A percentile compares a stretch with the other conserved stretches of the same genome.
These are phyloP conservation scores for Clarias macrocephalus DNA, from an alignment of 2,113 vertebrate species.

Conservation along the genomic window DNA sequence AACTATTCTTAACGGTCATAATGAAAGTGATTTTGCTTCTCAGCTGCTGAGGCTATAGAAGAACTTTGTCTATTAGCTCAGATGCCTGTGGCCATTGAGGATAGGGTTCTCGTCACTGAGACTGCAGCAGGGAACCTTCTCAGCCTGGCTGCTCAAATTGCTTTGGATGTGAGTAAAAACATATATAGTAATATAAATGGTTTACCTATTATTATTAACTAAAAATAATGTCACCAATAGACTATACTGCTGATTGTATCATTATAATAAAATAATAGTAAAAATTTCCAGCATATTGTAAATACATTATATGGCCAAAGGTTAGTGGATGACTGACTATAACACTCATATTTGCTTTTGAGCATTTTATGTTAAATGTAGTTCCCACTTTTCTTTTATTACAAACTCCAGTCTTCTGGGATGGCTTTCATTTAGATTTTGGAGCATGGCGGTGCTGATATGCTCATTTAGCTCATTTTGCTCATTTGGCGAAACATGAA, in stretches of 20 bases:
- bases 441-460: neutral
- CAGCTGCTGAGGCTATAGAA: slow-evolving; percentile 78
- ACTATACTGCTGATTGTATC: neutral
- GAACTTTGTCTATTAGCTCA: slow-evolving; percentile 71
- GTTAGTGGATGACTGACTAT: neutral
- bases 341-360: neutral
- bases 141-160: slow-evolving; percentile 83
- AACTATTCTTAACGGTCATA: neutral
- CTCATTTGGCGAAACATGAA: neutral
- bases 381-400: neutral
- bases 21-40: slow-evolving; percentile 47
- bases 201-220: neutral
- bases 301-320: neutral
- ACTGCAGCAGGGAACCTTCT: slow-evolving; percentile 73
- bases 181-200: neutral
- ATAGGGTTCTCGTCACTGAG: slow-evolving; percentile 63
- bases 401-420: neutral
- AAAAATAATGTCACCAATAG: neutral
- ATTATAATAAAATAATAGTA: neutral
- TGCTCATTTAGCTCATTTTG: neutral
- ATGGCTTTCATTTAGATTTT: neutral
- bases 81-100: slow-evolving; percentile 54
- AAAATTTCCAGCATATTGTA: neutral
- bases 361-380: neutral
- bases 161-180: slow-evolving; percentile 80